Evolutionary conservation across 2,888 invertebrate genomes (phyloP).

Genomic region (Brachypalpus laphriformis): DNA sequence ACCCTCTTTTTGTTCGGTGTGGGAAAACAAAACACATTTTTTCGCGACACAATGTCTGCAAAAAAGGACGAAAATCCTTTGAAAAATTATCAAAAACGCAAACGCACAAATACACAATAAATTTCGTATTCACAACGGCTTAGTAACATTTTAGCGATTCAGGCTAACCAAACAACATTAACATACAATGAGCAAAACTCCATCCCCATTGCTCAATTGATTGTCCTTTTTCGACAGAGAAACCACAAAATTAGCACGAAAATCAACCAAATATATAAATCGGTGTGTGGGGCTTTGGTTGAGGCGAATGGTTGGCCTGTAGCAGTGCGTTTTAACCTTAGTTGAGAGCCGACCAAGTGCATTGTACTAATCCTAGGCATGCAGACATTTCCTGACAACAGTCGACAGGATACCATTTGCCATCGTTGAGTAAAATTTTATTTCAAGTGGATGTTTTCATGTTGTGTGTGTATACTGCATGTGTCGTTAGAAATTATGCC

Average conservation of each 20-base stretch:
- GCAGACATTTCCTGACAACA: constrained; percentile 53
- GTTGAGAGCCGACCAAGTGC: constrained; percentile 46
- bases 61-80: constrained; percentile 3
- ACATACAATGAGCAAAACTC: neutral
- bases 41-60: constrained; percentile 51
- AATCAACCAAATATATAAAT: neutral
- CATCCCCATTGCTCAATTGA: neutral
- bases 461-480: constrained; percentile 7
- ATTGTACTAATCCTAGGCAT: constrained; percentile 4
- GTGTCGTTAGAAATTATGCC: constrained; percentile 68
- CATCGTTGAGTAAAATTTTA: constrained; percentile 24
- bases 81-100: constrained; percentile 18
- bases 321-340: constrained; percentile 17
- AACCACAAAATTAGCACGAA: neutral
- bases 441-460: neutral
- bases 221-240: neutral
- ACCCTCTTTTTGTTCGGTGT: neutral
- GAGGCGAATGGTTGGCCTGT: neutral
- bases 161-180: constrained; percentile 9
- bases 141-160: constrained; percentile 15
- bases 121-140: constrained; percentile 13
- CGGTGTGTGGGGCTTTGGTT: neutral
- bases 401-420: constrained; percentile 46
- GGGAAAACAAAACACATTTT: neutral
- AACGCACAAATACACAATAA: neutral